Conservation (phyloP, 2,113 vertebrate species). For the Lontra canadensis region DNA sequence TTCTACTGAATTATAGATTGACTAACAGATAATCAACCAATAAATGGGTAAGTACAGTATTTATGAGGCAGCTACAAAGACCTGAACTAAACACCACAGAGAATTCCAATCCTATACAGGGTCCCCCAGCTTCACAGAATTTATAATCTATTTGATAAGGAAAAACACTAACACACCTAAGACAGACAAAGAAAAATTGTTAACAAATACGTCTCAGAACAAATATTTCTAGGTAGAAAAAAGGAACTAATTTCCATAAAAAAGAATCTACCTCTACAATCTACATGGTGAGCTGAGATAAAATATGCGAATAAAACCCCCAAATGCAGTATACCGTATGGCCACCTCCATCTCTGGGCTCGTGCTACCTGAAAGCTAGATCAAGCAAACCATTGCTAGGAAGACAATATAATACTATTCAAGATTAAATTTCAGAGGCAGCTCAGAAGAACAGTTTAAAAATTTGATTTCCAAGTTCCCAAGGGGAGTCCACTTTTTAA, state of each 20-base stretch:
- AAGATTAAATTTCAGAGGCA: slow-evolving; percentile 56
- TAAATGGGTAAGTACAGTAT: neutral
- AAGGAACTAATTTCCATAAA: neutral
- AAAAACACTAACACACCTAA: neutral
- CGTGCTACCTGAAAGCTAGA: neutral
- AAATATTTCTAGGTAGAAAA: slow-evolving; percentile 1
- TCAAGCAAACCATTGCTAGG: neutral
- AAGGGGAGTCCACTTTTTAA: slow-evolving; percentile 73
- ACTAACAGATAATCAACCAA: slow-evolving; percentile 24
- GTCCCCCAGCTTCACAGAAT: neutral
- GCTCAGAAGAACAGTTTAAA: slow-evolving; percentile 55
- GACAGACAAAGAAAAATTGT: neutral
- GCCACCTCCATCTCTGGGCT: neutral
- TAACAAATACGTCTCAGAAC: neutral
- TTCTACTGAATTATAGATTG: neutral
- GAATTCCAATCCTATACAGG: neutral
- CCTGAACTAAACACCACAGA: neutral
- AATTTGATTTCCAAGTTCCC: slow-evolving; percentile 74
- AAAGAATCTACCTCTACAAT: neutral
- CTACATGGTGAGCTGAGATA: neutral
- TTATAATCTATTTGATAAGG: neutral
- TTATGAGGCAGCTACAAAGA: neutral
- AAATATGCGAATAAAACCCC: neutral
- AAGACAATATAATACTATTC: slow-evolving; percentile 14
- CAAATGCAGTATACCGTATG: neutral